Percentiles rank a stretch among this genome's conserved stretches.
Conservation (phyloP, 2,113 vertebrate species). For the Aegotheles bennettii region DNA sequence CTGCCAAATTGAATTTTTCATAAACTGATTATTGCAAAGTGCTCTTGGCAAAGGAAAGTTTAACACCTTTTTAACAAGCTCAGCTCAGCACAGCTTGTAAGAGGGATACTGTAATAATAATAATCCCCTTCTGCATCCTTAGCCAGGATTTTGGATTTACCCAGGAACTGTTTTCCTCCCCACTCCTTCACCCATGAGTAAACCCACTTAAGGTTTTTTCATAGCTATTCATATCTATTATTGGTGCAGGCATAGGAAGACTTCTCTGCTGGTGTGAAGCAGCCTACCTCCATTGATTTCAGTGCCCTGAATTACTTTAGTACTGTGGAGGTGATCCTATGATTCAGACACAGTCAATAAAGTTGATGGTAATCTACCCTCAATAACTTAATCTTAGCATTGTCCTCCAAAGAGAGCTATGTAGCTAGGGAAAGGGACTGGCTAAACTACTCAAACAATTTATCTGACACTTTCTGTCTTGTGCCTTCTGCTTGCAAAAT, state of each 20-base stretch:
- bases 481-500: background rate
- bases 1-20: conserved; percentile 59
- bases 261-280: background rate
- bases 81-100: background rate
- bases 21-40: conserved; percentile 53
- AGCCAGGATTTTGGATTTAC: conserved; percentile 44
- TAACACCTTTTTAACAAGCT: conserved; percentile 58
- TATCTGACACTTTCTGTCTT: background rate
- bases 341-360: background rate
- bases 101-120: background rate
- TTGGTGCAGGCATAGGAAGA: background rate
- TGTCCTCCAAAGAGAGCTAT: background rate
- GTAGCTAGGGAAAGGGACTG: background rate
- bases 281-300: background rate
- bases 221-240: background rate
- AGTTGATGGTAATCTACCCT: background rate
- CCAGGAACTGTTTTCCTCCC: background rate
- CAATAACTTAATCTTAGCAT: background rate
- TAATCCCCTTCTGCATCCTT: conserved; percentile 18
- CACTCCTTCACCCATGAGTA: background rate
- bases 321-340: background rate
- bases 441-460: background rate
- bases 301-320: background rate
- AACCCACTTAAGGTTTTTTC: conserved; percentile 15
- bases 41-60: conserved; percentile 35